These are phyloP conservation scores for Grantiella picta DNA, from an alignment of 2,113 vertebrate genomes.

Conservation along the genomic window DNA sequence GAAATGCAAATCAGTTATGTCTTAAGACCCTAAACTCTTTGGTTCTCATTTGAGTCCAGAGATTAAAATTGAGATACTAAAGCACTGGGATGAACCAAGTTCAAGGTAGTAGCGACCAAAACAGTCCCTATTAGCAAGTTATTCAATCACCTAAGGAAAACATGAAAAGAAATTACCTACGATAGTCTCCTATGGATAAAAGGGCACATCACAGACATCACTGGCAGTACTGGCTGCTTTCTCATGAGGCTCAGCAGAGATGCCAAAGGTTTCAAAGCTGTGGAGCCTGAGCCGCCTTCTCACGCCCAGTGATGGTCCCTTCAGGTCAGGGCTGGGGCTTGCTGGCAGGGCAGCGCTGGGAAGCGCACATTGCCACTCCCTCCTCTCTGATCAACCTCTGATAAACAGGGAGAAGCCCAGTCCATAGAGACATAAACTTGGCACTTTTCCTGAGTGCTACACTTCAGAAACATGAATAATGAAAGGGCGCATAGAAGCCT, in stretches of 20 bases:
- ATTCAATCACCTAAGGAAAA: background rate
- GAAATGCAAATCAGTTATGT: background rate
- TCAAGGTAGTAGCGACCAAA: background rate
- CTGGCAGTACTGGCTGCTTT: background rate
- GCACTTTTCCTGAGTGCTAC: background rate
- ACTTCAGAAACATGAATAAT: background rate
- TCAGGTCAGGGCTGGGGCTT: conserved; percentile 9
- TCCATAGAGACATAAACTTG: background rate
- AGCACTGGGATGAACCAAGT: background rate
- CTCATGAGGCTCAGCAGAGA: background rate
- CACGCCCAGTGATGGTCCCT: background rate
- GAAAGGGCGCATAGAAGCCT: background rate
- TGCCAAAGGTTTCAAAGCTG: background rate
- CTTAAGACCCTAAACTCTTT: background rate
- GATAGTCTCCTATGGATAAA: background rate
- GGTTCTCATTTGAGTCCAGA: background rate
- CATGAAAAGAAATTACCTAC: accelerated
- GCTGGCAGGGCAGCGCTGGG: background rate
- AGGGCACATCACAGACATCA: background rate
- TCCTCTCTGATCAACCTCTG: background rate
- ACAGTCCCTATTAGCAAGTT: accelerated
- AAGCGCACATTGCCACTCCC: background rate
- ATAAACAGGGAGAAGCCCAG: conserved; percentile 45
- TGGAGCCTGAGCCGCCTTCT: background rate
- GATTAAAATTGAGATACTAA: background rate